Evolutionary conservation across 1,140 invertebrate genomes (phyloP), one percentile per base, ranked within the genome.

Genomic region (Cecropterus lyciades): DNA sequence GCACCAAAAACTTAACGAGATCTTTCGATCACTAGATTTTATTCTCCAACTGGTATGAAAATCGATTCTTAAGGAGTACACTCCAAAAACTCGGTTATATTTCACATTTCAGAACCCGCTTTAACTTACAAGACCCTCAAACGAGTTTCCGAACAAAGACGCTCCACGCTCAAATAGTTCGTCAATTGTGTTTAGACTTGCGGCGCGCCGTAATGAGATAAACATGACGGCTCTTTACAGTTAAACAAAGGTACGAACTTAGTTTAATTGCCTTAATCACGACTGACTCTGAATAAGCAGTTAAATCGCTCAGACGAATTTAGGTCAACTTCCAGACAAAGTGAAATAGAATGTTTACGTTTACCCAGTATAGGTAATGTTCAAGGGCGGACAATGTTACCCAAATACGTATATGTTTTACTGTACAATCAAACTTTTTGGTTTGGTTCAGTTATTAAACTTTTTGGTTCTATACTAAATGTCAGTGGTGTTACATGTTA

Each of bases 241-340:
- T 20, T 40, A 30, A 51, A 51, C 59, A 62, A 62, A 62, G 59
- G 46, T 40, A 51, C 59, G n/a, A 62, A 62, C 59, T 62, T 51
- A 37, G 15, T 51, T 62, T 62, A 62, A 62, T 62, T 62, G 33
- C 59, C 59, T 37, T 62, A 62, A 62, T 51, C 59, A 62, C 59
- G 24, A 24, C 27, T 33, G 45, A 17, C 16, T 56, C 40, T 51
- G 49, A 62, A 49, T 15, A 49, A 51, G 16, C 46, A 51, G 46
- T 62, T 51, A 62, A 51, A 62, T 49, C 59, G 27, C 15, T 51
- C 30, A 51, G 17, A 11, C 16, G 45, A 62, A 62, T 62, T 62
- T 51, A 62, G 46, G 59, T 62, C 27, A 62, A 24, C 45, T 40
- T 60, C 45, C 20, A 62, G 30, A 40, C 57, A 14, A 13, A 10